Evolutionary conservation across 2,888 invertebrate genomes (phyloP), one percentile per base, ranked within the genome.

Genomic region (Ichneumoninae sp.): DNA sequence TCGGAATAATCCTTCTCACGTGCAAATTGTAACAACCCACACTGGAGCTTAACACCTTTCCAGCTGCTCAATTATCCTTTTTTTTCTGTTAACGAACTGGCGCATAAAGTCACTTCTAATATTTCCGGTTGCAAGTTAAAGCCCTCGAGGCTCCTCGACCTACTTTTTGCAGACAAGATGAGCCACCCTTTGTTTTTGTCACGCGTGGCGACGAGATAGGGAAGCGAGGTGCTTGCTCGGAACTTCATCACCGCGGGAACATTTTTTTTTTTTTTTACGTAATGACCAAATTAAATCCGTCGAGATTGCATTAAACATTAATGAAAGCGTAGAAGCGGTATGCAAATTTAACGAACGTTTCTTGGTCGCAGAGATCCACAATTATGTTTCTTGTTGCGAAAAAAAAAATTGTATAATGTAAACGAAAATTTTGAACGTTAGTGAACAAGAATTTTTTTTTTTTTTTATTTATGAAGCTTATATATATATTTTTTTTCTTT

Each of bases 181-280:
- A 22, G 5, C 19, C 22, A 50, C 74, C 65, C 36, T 65, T 75
- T 65, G 74, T 75, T 65, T 65, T 33, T 65, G 74, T 75, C 74
- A 75, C 74, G 74, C 65, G 74, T 63, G 74, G 65, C 74, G 65
- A 75, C 30, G 19, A 50, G 74, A 75, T 33, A 65, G 33, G 36
- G 22, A 16, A 52, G 19, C 65, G 50, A 30, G 36, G 22, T 54
- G 77, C 60, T 33, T 16, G 36, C 36, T 19, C 57, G 30, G 6
- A 36, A 30, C 54, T 10, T 57, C 69, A 57, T 68, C 16, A 54
- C 10, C 36, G 26, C 19, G 19, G 0, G 10, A 26, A 44, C n/a
- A 13, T n/a, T 50, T 22, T 65, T 65, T 60, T 50, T 50, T 47
- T 30, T 1, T 30, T 26, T 71, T 57, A 73, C 16, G 40, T 19